phyloP scores from a whole-genome alignment of 2,113 vertebrate species.

The Motacilla tschutschensis region DNA sequence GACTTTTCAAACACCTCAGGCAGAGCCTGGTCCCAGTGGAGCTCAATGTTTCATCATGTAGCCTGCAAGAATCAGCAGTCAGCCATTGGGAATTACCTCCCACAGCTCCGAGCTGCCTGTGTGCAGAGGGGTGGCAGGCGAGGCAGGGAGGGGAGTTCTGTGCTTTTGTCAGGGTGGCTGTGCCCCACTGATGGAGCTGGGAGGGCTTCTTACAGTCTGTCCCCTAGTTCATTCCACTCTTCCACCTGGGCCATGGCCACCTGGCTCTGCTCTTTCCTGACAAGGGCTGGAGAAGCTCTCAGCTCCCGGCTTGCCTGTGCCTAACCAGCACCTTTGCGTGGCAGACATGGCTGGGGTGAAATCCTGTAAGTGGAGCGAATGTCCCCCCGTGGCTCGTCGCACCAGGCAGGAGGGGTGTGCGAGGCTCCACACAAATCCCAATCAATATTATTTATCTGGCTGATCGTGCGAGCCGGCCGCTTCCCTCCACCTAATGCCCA shows the following conservation, averaged over 20 bases:
- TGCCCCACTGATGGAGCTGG: neutral
- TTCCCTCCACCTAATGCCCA: constrained; percentile 47
- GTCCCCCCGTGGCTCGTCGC: constrained; percentile 30
- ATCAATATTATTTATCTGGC: constrained; percentile 50
- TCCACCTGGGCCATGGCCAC: neutral
- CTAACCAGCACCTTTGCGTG: constrained; percentile 36
- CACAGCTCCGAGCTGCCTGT: neutral
- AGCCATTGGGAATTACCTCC: neutral
- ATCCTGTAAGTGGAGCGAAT: neutral
- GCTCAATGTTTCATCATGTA: rapidly evolving
- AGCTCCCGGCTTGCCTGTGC: neutral
- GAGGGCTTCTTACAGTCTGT: neutral
- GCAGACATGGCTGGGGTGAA: constrained; percentile 45
- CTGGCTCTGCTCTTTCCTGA: neutral
- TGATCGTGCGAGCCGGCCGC: neutral
- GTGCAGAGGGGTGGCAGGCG: neutral
- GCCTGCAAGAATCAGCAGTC: neutral
- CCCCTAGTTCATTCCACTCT: neutral
- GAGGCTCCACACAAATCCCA: constrained; percentile 24
- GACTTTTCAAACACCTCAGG: neutral
- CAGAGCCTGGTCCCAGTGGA: neutral
- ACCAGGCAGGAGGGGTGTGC: neutral
- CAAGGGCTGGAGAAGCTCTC: constrained; percentile 5
- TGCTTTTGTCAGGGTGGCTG: neutral
- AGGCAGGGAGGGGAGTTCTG: neutral